Evolutionary conservation across 2,888 invertebrate species (phyloP).

Genomic region (Machimus atricapillus): DNA sequence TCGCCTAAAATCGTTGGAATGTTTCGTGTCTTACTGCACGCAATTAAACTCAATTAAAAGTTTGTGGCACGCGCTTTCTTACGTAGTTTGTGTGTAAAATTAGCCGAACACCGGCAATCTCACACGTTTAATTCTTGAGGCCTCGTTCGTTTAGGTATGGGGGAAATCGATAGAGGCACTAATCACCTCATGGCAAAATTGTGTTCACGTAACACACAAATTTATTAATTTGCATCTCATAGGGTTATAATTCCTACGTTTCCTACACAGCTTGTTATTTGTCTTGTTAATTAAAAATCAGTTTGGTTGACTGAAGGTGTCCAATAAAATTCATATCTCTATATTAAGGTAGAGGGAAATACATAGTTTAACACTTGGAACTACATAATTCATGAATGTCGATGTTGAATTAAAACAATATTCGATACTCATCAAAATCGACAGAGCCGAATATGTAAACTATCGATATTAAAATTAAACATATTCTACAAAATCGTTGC

Average conservation of each 20-base stretch:
- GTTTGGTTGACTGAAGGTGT: not conserved
- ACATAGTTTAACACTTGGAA: too few species aligned
- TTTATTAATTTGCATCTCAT: not conserved
- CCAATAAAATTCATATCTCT: not conserved
- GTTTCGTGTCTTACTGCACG: not conserved
- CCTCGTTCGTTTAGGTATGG: not conserved
- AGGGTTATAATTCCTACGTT: not conserved
- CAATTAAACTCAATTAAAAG: constrained; percentile 18
- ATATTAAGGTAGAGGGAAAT: not conserved
- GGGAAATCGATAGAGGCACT: not conserved
- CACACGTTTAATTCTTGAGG: not conserved
- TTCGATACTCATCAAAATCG: too few species aligned
- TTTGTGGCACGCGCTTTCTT: not conserved
- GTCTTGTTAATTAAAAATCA: not conserved
- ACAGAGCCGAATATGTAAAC: too few species aligned
- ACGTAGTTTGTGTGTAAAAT: not conserved
- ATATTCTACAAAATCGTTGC: too few species aligned
- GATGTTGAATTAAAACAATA: too few species aligned
- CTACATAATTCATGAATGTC: too few species aligned
- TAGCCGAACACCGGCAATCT: not conserved
- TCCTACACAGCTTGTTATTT: not conserved
- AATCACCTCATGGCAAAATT: not conserved
- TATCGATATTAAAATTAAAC: too few species aligned
- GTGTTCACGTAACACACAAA: not conserved
- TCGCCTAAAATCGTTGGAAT: not conserved